Conservation (phyloP, 1,140 invertebrate species). For the Orchestia grillus region DNA sequence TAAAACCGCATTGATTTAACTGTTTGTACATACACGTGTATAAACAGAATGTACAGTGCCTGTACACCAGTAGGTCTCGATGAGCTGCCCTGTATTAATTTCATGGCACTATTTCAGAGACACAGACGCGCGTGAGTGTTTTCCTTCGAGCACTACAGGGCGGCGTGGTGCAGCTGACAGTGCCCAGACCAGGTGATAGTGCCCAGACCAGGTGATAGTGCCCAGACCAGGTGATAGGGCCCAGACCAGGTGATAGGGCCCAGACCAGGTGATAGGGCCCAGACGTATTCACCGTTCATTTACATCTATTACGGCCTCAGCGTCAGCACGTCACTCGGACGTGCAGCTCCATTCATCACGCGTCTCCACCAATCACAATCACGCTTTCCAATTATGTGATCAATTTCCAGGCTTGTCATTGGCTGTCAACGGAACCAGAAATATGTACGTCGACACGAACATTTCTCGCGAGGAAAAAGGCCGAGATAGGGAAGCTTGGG, state of each 20-base stretch:
- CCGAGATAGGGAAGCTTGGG: constrained; percentile 49
- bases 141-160: too few species aligned
- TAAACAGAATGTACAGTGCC: too few species aligned
- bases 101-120: too few species aligned
- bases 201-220: too few species aligned
- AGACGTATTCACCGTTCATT: neutral
- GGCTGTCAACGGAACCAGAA: constrained; percentile 49
- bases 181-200: too few species aligned
- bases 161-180: too few species aligned
- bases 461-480: constrained; percentile 22
- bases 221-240: too few species aligned
- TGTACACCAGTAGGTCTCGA: too few species aligned
- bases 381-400: constrained; percentile 56
- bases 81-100: too few species aligned
- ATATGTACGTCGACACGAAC: constrained; percentile 53
- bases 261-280: neutral
- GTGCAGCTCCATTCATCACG: constrained; percentile 35
- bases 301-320: neutral
- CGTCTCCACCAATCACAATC: constrained; percentile 55
- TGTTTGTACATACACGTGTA: too few species aligned
- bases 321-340: neutral
- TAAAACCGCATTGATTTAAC: too few species aligned
- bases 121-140: too few species aligned
- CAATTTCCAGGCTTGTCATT: constrained; percentile 55
- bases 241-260: neutral